Base-by-base conservation (phyloP, 1,140 invertebrate species). In the Acyrthosiphon pisum region DNA sequence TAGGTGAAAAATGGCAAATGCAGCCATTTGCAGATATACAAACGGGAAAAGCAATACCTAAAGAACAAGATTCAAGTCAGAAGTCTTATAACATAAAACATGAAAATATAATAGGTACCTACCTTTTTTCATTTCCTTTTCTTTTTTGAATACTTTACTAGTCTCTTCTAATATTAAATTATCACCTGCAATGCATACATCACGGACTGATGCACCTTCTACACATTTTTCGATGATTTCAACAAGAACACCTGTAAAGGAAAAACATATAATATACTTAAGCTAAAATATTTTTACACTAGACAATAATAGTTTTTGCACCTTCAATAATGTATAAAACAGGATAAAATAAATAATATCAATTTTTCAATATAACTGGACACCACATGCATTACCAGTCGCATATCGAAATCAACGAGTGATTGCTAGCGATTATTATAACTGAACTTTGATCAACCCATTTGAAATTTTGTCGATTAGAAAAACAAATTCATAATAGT, bases 11-110 rank as follows among this genome's bases (percentile, higher is more conserved):
- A 95, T 99, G 99, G 95, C 99, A 99, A 95, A 99, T 99, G 96
- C 99, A 99, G 95, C 99, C 99, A 95, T 99, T 99, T 22, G 99
- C 97, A 44, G 99, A 99, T 93, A 99, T 96, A 96, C 99, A 99
- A 60, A 99, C 99, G 76, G 99, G 99, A 95, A 99, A 99, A 76
- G 99, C 99, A 95, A 99, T 99, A 94, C 96, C 96, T 96, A 94
- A 94, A 95, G 94, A 68, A 92, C 20, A 53, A n/a, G 30, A 76
- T 26, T 86, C 90, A 93, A 88, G 35, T 93, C n/a, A 92, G 23
- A 56, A 60, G 18, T 84, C 4, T 37, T 26, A 56, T 23, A 83
- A 48, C 26, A 87, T 44, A 76, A 90, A 44, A 50, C 37, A 41
- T 53, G 41, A 22, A 44, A 41, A 44, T 44, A 35, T 50, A n/a